A percentile compares a stretch with the other conserved stretches of the same genome.
phyloP scores from a whole-genome alignment of 2,888 invertebrate genomes.

The Brenthis hecate region DNA sequence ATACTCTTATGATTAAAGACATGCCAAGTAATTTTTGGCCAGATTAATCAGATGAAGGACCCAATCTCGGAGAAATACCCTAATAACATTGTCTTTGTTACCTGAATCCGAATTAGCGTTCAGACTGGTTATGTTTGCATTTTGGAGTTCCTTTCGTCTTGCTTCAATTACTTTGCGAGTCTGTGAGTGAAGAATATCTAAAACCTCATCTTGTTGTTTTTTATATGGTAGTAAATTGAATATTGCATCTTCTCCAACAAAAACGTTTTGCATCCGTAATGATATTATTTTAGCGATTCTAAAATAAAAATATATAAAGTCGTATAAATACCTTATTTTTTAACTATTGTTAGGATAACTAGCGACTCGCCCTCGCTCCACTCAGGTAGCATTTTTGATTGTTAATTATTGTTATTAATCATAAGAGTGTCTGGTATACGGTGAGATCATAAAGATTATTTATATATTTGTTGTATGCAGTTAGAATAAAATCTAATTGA shows the following conservation, averaged over 20 bases:
- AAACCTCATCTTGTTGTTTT: constrained; percentile 74
- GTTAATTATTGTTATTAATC: no score
- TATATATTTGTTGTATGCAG: no score
- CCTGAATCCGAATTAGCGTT: constrained; percentile 53
- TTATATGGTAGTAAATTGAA: constrained; percentile 82
- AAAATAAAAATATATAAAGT: constrained; percentile 8
- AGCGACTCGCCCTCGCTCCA: no score
- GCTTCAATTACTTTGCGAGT: constrained; percentile 71
- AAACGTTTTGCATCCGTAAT: constrained; percentile 61
- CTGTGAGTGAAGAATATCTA: constrained; percentile 70
- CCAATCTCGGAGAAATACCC: no score
- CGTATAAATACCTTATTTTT: neutral
- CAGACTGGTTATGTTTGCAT: constrained; percentile 51
- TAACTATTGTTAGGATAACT: no score
- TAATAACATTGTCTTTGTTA: constrained; percentile 40
- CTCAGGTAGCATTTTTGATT: no score
- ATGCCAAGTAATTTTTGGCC: no score
- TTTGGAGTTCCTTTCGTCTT: constrained; percentile 60
- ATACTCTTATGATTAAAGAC: no score
- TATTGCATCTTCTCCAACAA: constrained; percentile 55
- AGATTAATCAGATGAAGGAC: no score
- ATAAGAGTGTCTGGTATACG: no score
- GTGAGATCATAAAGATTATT: no score
- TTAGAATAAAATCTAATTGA: no score
- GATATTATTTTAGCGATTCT: constrained; percentile 46